Evolutionary conservation across 1,140 invertebrate genomes (phyloP).

Genomic region (Heliothis subflexa): DNA sequence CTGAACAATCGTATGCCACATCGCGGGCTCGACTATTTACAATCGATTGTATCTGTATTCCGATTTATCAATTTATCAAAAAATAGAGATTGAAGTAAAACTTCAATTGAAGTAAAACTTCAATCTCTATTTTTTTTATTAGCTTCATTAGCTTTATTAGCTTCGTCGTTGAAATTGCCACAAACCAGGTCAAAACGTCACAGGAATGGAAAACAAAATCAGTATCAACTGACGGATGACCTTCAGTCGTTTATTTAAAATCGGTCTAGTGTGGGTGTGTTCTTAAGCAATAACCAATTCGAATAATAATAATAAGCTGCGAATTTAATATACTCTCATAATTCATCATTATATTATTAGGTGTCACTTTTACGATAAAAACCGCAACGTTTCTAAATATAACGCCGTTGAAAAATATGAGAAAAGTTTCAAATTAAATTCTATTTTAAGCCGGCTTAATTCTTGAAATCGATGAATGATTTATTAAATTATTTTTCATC

Average conservation of each 20-base stretch:
- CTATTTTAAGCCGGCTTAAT: neutral
- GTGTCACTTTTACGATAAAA: neutral
- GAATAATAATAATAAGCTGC: neutral
- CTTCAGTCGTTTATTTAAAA: neutral
- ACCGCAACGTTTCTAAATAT: neutral
- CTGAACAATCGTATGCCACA: constrained; percentile 29
- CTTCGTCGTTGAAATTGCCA: too few relatives aligned
- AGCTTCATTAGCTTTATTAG: too few relatives aligned
- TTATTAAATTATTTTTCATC: constrained; percentile 4
- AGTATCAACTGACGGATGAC: neutral
- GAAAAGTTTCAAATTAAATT: constrained; percentile 17
- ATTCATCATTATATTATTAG: neutral
- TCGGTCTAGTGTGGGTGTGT: neutral
- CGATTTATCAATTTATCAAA: too few relatives aligned
- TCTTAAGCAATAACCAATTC: neutral
- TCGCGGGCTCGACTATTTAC: constrained; percentile 6
- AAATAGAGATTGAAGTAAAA: too few relatives aligned
- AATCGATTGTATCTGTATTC: constrained; percentile 16
- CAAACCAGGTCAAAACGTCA: neutral
- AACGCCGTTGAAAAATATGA: constrained; percentile 2
- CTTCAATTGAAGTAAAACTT: neutral
- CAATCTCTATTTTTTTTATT: neutral
- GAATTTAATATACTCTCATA: neutral
- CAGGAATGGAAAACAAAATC: neutral
- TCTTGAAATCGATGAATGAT: neutral